Evolutionary conservation across 2,113 vertebrate species (phyloP).

Genomic region (Uria lomvia): DNA sequence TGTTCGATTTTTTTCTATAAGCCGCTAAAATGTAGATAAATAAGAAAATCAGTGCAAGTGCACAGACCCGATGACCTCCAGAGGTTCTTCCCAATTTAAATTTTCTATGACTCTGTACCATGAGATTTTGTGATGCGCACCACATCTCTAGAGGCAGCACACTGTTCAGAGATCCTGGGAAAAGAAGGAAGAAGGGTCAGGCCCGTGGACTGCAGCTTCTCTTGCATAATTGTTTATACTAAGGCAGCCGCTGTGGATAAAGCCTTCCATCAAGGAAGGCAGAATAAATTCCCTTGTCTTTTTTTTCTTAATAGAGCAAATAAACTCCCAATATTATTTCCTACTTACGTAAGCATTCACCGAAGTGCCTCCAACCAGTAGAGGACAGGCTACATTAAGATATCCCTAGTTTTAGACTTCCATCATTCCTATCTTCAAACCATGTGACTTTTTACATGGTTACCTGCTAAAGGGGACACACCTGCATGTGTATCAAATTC

Average conservation of each 20-base stretch:
- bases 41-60: not conserved
- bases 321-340: not conserved
- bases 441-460: not conserved
- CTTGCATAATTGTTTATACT: not conserved
- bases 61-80: not conserved
- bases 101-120: not conserved
- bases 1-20: not conserved
- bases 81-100: not conserved
- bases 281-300: not conserved
- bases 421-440: not conserved
- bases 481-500: accelerated
- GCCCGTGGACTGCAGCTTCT: not conserved
- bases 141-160: not conserved
- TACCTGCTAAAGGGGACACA: not conserved
- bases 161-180: not conserved
- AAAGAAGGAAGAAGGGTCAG: not conserved
- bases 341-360: not conserved
- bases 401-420: not conserved
- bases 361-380: not conserved
- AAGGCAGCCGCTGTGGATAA: not conserved
- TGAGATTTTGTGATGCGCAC: not conserved
- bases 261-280: not conserved
- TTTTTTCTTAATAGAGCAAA: not conserved
- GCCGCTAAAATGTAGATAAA: not conserved
- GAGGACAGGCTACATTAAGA: not conserved